phyloP scores from a whole-genome alignment of 2,888 invertebrate species.

The Xylota segnis region DNA sequence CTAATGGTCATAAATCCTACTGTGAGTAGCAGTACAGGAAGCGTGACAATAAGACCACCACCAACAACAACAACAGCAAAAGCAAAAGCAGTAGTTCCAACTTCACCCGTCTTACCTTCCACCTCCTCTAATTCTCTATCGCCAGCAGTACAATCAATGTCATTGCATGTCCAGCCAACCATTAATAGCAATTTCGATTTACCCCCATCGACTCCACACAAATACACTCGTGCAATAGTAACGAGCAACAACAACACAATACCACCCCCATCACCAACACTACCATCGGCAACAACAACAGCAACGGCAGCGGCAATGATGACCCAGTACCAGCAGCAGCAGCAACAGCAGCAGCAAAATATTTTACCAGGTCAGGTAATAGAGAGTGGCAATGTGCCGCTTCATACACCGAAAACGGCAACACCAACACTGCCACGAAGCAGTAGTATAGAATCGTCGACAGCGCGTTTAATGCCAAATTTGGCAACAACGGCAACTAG shows the following conservation, averaged over 20 bases:
- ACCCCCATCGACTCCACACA: conserved; percentile 81
- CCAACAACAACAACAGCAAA: conserved; percentile 40
- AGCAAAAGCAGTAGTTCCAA: conserved; percentile 54
- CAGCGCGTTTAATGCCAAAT: conserved; percentile 56
- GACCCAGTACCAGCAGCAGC: conserved; percentile 66
- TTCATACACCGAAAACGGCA: conserved; percentile 79
- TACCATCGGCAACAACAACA: conserved; percentile 67
- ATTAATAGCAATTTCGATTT: conserved; percentile 78
- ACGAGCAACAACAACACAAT: conserved; percentile 49
- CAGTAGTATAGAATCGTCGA: conserved; percentile 49
- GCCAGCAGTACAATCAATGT: conserved; percentile 75
- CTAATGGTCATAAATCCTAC: conserved; percentile 80
- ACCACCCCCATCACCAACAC: conserved; percentile 66
- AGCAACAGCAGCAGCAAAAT: conserved; percentile 64
- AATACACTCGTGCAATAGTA: conserved; percentile 78
- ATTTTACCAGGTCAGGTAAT: conserved; percentile 74
- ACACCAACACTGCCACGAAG: conserved; percentile 69
- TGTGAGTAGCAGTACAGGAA: conserved; percentile 69
- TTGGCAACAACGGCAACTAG: conserved; percentile 50
- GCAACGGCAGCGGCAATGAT: conserved; percentile 57
- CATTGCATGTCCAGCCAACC: conserved; percentile 67
- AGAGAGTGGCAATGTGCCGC: conserved; percentile 80
- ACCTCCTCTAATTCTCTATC: conserved; percentile 60
- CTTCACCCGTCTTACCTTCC: conserved; percentile 55
- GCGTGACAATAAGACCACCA: conserved; percentile 60